Conservation (phyloP, 2,888 invertebrate genomes). For the Malachius bipustulatus region DNA sequence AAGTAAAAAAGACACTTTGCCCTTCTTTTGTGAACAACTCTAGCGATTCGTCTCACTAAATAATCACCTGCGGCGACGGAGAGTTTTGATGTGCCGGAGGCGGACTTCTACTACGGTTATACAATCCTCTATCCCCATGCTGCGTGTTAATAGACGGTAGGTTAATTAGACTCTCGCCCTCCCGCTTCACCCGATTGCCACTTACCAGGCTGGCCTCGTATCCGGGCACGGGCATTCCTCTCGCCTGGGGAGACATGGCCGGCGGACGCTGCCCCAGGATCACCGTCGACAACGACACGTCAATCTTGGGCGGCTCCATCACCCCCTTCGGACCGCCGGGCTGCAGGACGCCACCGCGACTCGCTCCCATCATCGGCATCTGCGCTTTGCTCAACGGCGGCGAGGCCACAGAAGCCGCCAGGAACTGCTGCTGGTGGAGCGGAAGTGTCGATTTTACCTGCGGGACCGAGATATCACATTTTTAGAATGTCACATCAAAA, state of each 20-base stretch:
- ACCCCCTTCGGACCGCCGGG: slow-evolving; percentile 34
- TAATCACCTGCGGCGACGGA: slow-evolving; percentile 56
- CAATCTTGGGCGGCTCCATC: slow-evolving; percentile 44
- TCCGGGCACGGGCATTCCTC: slow-evolving; percentile 46
- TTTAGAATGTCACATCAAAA: too few relatives aligned
- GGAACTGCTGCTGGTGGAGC: slow-evolving; percentile 35
- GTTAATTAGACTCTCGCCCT: slow-evolving; percentile 14
- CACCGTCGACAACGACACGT: slow-evolving; percentile 42
- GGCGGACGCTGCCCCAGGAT: slow-evolving; percentile 40
- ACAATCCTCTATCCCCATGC: slow-evolving; percentile 39
- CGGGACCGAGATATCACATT: too few relatives aligned
- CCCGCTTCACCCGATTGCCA: slow-evolving; percentile 13
- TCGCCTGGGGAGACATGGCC: slow-evolving; percentile 38
- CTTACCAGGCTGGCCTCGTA: slow-evolving; percentile 64
- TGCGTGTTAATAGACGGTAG: slow-evolving; percentile 39
- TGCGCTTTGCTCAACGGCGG: slow-evolving; percentile 22
- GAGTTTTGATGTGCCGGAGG: slow-evolving; percentile 79
- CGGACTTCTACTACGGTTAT: slow-evolving; percentile 52
- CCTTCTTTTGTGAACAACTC: too few relatives aligned
- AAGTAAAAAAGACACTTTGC: too few relatives aligned
- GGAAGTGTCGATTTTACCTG: slow-evolving; percentile 21
- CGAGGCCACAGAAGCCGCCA: slow-evolving; percentile 44
- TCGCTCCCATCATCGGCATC: slow-evolving; percentile 15
- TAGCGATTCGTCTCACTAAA: too few relatives aligned
- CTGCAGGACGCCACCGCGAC: slow-evolving; percentile 26